Evolutionary conservation across 2,797 vertebrate genomes (phyloP).

Genomic region (Paedocypris micromegethes): DNA sequence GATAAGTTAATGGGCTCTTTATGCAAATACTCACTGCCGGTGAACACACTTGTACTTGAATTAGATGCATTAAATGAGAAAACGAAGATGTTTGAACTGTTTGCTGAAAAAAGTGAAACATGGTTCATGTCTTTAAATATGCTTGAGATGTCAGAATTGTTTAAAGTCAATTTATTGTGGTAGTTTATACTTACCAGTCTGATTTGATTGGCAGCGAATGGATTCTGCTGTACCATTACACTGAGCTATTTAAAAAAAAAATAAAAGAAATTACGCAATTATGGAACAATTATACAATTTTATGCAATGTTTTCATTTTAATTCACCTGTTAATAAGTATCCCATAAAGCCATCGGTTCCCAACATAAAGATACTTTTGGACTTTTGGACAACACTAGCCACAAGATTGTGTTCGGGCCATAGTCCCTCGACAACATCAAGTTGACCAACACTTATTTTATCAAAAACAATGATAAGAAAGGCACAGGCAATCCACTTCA

Average conservation of each 20-base stretch:
- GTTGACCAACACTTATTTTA: too few relatives aligned
- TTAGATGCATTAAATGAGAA: neutral
- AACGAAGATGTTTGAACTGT: neutral
- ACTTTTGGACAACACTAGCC: too few relatives aligned
- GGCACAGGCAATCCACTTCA: neutral
- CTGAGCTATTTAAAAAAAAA: neutral
- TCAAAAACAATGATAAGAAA: neutral
- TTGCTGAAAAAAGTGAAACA: neutral
- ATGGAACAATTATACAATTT: neutral
- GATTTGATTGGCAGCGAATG: neutral
- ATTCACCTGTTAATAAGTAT: slow-evolving; percentile 2
- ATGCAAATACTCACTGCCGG: neutral
- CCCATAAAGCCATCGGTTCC: slow-evolving; percentile 7
- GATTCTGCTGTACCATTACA: neutral
- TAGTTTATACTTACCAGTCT: too few relatives aligned
- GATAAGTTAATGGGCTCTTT: too few relatives aligned
- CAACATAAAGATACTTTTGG: neutral
- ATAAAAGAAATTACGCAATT: neutral
- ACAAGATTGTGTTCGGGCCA: too few relatives aligned
- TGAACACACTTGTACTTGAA: neutral
- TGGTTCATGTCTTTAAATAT: neutral
- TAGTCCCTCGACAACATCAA: too few relatives aligned
- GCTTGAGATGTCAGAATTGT: too few relatives aligned
- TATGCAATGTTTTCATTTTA: neutral
- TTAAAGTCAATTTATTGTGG: too few relatives aligned